These are phyloP conservation scores for Nasonia vitripennis DNA, from an alignment of 1,140 invertebrate genomes.

Conservation along the genomic window DNA sequence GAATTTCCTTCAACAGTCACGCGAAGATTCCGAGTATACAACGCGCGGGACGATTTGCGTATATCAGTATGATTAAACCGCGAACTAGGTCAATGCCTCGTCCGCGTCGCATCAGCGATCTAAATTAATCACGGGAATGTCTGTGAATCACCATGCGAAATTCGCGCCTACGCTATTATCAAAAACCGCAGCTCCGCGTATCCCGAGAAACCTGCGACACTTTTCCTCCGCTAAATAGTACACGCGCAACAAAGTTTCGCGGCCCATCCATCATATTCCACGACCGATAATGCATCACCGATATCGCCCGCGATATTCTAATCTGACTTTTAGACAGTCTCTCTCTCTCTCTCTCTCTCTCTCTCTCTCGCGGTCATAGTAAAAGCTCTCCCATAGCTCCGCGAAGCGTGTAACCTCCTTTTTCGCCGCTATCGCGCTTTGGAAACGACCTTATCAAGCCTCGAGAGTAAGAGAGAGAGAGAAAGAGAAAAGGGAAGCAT, in stretches of 20 bases:
- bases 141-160: not conserved
- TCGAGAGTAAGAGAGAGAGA: too few species aligned
- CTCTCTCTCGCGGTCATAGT: not conserved
- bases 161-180: not conserved
- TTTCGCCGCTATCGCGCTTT: too few species aligned
- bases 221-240: not conserved
- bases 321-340: not conserved
- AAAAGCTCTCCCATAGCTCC: not conserved
- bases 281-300: not conserved
- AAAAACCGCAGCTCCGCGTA: not conserved
- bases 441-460: too few species aligned
- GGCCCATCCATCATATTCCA: not conserved
- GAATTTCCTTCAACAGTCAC: not conserved
- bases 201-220: not conserved
- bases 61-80: not conserved
- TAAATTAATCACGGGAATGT: not conserved
- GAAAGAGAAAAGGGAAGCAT: too few species aligned
- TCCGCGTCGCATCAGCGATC: not conserved
- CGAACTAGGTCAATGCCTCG: not conserved
- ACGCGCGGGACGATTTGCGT: not conserved
- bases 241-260: not conserved
- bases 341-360: too few species aligned
- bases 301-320: not conserved
- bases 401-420: too few species aligned
- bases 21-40: not conserved